Percentiles rank a stretch among this genome's conserved stretches.
phyloP scores from a whole-genome alignment of 1,140 invertebrate species.

The Aphidius gifuensis region DNA sequence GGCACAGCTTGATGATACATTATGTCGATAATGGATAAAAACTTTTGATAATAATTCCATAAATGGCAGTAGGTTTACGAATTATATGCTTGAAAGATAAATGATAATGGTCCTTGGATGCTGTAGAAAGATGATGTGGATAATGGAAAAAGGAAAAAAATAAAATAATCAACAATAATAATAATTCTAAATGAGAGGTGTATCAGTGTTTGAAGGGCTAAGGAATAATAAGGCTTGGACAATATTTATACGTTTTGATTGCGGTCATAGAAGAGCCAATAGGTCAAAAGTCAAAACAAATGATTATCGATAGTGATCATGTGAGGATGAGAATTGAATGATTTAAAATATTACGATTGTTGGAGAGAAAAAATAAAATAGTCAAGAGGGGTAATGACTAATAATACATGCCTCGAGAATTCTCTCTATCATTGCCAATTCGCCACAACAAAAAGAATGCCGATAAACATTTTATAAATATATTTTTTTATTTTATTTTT shows the following conservation, averaged over 20 bases:
- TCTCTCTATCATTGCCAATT: constrained; percentile 12
- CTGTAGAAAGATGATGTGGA: too few species aligned
- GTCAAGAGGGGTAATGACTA: constrained; percentile 49
- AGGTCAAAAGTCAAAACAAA: constrained; percentile 48
- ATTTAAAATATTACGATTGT: background rate
- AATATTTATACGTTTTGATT: constrained; percentile 47
- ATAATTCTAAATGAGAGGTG: background rate
- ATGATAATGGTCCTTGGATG: too few species aligned
- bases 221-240: constrained; percentile 43
- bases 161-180: background rate
- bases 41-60: constrained; percentile 14
- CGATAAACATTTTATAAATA: constrained; percentile 18
- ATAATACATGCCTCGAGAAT: constrained; percentile 36
- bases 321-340: background rate
- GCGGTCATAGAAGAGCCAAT: constrained; percentile 26
- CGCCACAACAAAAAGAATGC: constrained; percentile 5
- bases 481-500: too few species aligned
- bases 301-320: constrained; percentile 37
- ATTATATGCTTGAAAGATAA: too few species aligned
- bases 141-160: background rate
- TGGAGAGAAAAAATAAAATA: constrained; percentile 31
- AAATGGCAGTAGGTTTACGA: constrained; percentile 5
- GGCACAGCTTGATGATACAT: constrained; percentile 15
- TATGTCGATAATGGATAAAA: constrained; percentile 14
- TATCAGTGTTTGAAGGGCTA: constrained; percentile 41